Conservation (phyloP, 2,888 invertebrate species). For the Brachypalpus laphriformis region DNA sequence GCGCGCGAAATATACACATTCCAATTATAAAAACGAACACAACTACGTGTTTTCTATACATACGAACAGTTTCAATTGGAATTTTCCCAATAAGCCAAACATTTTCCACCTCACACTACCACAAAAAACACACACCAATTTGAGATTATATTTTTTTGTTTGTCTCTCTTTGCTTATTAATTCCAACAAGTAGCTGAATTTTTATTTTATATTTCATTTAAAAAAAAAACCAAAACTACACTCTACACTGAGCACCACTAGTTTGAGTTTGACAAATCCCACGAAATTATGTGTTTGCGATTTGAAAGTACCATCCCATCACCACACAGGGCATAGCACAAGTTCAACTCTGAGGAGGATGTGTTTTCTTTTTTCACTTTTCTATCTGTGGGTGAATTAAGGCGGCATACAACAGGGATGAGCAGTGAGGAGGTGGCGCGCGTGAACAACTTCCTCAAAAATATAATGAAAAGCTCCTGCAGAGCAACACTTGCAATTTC, state of each 20-base stretch:
- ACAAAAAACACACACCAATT: conserved; percentile 48
- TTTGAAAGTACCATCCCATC: conserved; percentile 3
- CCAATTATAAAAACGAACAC: conserved; percentile 47
- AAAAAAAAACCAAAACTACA: neutral
- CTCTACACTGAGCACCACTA: conserved; percentile 11
- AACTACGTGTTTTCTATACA: neutral
- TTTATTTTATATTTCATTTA: conserved; percentile 19
- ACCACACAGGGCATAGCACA: too few relatives aligned
- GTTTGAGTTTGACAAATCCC: conserved; percentile 46
- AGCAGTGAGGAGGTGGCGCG: conserved; percentile 31
- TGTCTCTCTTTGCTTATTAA: conserved; percentile 60
- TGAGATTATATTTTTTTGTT: conserved; percentile 49
- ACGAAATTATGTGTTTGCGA: conserved; percentile 34
- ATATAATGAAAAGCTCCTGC: conserved; percentile 2
- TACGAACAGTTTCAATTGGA: conserved; percentile 50
- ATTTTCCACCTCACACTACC: conserved; percentile 61
- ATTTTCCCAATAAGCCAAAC: conserved; percentile 71
- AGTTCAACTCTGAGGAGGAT: conserved; percentile 7
- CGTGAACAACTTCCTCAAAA: conserved; percentile 40
- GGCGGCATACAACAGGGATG: conserved; percentile 37
- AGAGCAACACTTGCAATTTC: conserved; percentile 3
- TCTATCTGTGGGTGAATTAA: conserved; percentile 39
- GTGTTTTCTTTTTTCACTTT: conserved; percentile 5
- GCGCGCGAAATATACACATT: conserved; percentile 38
- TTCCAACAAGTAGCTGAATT: conserved; percentile 71